Conservation (phyloP, 2,113 vertebrate genomes). For the Epinephelus cyanopodus region DNA sequence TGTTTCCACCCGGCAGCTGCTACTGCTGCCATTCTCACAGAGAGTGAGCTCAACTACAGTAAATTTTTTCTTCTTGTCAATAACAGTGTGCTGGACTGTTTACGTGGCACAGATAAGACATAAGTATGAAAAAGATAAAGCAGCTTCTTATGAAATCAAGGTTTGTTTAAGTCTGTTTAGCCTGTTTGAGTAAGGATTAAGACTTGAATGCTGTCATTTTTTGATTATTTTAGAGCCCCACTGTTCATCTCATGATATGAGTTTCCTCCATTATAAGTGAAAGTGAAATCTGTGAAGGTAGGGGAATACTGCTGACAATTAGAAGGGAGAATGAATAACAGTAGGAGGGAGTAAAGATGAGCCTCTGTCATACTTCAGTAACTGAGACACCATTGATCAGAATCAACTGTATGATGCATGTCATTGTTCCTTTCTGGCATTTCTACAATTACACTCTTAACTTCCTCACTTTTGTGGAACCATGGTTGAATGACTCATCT, state of each 20-base stretch:
- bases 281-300: neutral
- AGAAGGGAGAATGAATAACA: neutral
- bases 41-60: neutral
- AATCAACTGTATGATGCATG: neutral
- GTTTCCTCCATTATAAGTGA: neutral
- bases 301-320: neutral
- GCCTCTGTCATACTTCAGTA: too few species aligned
- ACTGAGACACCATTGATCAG: neutral
- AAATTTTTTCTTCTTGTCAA: neutral
- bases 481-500: neutral
- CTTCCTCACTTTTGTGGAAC: neutral
- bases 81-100: neutral
- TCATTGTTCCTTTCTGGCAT: neutral
- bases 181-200: slow-evolving; percentile 6
- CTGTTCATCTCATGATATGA: neutral
- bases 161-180: slow-evolving; percentile 28
- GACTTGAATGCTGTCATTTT: neutral
- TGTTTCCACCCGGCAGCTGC: slow-evolving; percentile 1
- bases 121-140: slow-evolving; percentile 29
- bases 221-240: neutral
- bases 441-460: neutral
- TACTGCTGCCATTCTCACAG: neutral
- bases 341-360: neutral
- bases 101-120: slow-evolving; percentile 4
- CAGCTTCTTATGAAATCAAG: slow-evolving; percentile 18